Evolutionary conservation across 2,113 vertebrate species (phyloP), one percentile per base, ranked within the genome.

Genomic region (Cygnus atratus): DNA sequence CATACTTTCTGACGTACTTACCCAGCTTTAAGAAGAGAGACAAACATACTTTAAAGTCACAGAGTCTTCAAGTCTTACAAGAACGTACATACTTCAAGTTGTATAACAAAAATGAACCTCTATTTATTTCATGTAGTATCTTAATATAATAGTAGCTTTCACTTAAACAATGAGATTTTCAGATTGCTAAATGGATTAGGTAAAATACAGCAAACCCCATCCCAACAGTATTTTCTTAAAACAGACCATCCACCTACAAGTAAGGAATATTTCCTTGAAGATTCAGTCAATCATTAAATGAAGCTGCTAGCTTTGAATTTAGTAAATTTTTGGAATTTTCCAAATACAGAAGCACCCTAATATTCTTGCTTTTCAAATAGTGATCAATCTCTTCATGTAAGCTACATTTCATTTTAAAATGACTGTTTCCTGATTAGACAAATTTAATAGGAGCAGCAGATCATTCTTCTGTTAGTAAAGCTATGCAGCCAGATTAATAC

Each of bases 211-310:
- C 29, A 88, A 90, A 63, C 2, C 35, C n/a, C 44, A 17, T 55
- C 22, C 11, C 55, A 66, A 61, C 4, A 31, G 9, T 59, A 84
- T 81, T 90, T 89, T 44, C 75, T 88, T 12, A 22, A 93, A 70
- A 31, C 62, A 72, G 13, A 59, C 9, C 16, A 88, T 28, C 79
- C 59, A 75, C 63, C 57, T 68, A 65, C 21, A 75, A 85, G 70
- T 58, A 93, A 90, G 6, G 11, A 93, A 61, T 66, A 81, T 46
- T 75, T 87, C 66, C 63, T 55, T 89, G 70, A 95, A 95, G 83
- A 84, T 66, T 52, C 85, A 79, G 68, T 77, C 71, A 76, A 91
- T 63, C 39, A 63, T 33, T 26, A 90, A 7, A 62, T 9, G 15
- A 52, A 80, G n/a, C 22, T 75, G 24, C 20, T 72, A 59, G 14